These are phyloP conservation scores for Meloidogyne chitwoodi DNA, from an alignment of 1,140 invertebrate genomes.

Conservation along the genomic window DNA sequence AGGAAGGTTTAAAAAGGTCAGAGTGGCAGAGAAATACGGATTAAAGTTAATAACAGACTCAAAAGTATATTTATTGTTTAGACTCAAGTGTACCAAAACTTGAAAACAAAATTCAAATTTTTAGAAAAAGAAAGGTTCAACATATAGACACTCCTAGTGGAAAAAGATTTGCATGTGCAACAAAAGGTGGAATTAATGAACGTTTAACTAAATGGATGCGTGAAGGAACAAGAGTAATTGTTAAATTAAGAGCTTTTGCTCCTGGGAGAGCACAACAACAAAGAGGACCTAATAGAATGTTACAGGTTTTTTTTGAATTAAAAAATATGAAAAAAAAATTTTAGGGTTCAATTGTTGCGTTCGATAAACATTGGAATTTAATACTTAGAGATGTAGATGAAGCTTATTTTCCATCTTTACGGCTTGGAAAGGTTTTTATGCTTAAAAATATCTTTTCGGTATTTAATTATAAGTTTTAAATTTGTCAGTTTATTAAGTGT, in stretches of 20 bases:
- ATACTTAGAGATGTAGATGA: constrained; percentile 80
- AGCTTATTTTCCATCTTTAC: constrained; percentile 62
- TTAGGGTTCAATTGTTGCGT: constrained; percentile 74
- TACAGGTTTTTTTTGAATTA: constrained; percentile 10
- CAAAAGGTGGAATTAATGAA: constrained; percentile 6
- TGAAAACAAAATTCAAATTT: background rate
- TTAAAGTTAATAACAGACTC: background rate
- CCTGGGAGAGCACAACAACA: background rate
- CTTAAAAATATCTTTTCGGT: too few relatives aligned
- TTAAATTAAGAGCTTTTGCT: constrained; percentile 22
- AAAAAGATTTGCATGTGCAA: constrained; percentile 20
- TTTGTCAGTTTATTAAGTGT: too few relatives aligned
- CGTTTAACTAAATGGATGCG: constrained; percentile 23
- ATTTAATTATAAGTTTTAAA: too few relatives aligned
- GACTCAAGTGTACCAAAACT: background rate
- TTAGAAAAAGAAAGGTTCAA: constrained; percentile 14
- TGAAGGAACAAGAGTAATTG: constrained; percentile 13
- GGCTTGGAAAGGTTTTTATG: constrained; percentile 12
- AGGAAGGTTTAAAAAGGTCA: too few relatives aligned
- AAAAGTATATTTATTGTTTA: background rate
- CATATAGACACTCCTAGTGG: constrained; percentile 24
- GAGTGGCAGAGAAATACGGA: too few relatives aligned
- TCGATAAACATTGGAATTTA: constrained; percentile 92
- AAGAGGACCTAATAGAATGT: constrained; percentile 27
- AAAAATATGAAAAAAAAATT: background rate